phyloP scores from a whole-genome alignment of 1,140 invertebrate genomes.

The Trichoplusia ni region DNA sequence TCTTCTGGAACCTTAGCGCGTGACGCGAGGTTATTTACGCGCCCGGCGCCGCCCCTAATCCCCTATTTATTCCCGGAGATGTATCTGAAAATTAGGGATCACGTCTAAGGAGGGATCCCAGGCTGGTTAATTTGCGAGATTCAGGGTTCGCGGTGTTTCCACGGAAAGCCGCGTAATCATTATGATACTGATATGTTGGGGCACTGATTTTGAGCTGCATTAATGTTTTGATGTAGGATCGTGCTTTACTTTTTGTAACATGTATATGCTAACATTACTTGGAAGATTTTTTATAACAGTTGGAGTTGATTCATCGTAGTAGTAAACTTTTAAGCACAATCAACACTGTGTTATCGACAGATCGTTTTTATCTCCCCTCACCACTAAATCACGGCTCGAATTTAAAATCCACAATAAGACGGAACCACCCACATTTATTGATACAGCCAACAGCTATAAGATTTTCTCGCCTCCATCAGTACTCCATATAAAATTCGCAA shows the following conservation, averaged over 20 bases:
- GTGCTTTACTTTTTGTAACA: background rate
- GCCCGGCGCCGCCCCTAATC: constrained; percentile 69
- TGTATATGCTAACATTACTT: no score
- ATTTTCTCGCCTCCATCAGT: constrained; percentile 6
- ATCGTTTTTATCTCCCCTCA: no score
- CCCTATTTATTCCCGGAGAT: constrained; percentile 79
- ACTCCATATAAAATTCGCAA: constrained; percentile 21
- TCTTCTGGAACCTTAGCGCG: constrained; percentile 53
- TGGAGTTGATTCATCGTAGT: no score
- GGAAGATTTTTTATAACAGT: no score
- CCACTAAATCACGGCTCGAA: no score
- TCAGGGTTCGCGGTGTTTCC: constrained; percentile 14
- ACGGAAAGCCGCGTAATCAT: constrained; percentile 10
- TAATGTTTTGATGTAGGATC: no score
- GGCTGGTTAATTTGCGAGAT: constrained; percentile 72
- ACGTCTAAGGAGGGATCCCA: constrained; percentile 63
- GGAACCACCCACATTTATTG: no score
- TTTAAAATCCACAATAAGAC: no score
- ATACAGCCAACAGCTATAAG: no score
- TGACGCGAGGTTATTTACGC: constrained; percentile 77
- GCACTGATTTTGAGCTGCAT: constrained; percentile 7
- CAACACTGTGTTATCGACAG: no score
- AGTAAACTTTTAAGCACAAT: no score
- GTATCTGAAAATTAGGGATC: constrained; percentile 81
- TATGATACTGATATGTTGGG: constrained; percentile 17